These are phyloP conservation scores for Scaptomyza cyrtandrae DNA, from an alignment of 2,888 invertebrate genomes.

Conservation along the genomic window DNA sequence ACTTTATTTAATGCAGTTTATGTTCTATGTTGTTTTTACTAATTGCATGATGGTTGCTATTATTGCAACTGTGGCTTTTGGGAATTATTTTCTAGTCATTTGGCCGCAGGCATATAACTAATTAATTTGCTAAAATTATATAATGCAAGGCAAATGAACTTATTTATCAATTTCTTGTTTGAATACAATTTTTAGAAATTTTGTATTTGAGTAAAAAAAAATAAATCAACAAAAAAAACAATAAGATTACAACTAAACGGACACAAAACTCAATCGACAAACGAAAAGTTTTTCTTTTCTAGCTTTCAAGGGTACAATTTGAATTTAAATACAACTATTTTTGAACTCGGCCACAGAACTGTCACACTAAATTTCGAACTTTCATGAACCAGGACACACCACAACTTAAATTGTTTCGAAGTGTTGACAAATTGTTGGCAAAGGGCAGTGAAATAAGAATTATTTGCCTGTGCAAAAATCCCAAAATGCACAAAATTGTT, in stretches of 20 bases:
- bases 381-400: slow-evolving; percentile 29
- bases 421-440: slow-evolving; percentile 56
- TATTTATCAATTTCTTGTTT: background rate
- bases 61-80: slow-evolving; percentile 4
- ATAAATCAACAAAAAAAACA: too few relatives aligned
- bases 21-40: slow-evolving; percentile 1
- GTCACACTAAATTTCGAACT: slow-evolving; percentile 31
- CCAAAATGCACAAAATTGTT: slow-evolving; percentile 29
- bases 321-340: background rate
- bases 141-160: background rate
- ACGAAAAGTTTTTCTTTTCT: background rate
- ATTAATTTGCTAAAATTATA: slow-evolving; percentile 18
- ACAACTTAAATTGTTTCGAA: slow-evolving; percentile 50
- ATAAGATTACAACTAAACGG: background rate
- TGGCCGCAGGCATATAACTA: slow-evolving; percentile 12
- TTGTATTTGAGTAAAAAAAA: too few relatives aligned
- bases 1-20: slow-evolving; percentile 14
- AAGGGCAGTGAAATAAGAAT: slow-evolving; percentile 29
- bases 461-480: slow-evolving; percentile 27
- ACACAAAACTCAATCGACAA: background rate
- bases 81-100: slow-evolving; percentile 11
- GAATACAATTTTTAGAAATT: background rate
- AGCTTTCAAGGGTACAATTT: slow-evolving; percentile 3
- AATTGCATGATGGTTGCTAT: background rate
- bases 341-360: slow-evolving; percentile 1